Evolutionary conservation across 2,888 invertebrate species (phyloP).

Genomic region (Leptodirus hochenwartii): DNA sequence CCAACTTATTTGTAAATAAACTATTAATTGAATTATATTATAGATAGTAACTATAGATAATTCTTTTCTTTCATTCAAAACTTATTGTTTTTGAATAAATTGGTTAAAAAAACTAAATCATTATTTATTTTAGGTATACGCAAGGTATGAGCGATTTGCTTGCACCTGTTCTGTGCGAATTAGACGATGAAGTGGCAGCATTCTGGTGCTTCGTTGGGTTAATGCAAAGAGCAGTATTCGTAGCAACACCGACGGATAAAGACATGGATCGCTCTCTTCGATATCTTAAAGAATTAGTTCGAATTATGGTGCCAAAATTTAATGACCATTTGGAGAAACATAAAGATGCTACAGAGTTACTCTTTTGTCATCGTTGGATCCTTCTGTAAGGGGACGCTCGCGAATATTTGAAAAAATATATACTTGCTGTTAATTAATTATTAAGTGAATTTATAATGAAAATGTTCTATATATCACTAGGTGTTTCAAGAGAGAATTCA

Average conservation of each 20-base stretch:
- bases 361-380: conserved; percentile 94
- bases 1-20: background rate
- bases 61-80: no score
- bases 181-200: conserved; percentile 87
- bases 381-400: conserved; percentile 44
- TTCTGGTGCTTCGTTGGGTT: conserved; percentile 97
- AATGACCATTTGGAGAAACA: conserved; percentile 69
- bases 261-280: conserved; percentile 88
- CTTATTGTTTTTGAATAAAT: no score
- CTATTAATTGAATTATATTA: no score
- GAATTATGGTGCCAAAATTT: conserved; percentile 82
- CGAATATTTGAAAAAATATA: conserved; percentile 6
- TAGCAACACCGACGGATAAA: conserved; percentile 83
- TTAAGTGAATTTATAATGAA: conserved; percentile 1
- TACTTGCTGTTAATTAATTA: background rate
- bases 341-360: conserved; percentile 71
- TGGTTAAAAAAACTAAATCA: background rate
- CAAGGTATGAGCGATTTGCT: conserved; percentile 96
- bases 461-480: conserved; percentile 28
- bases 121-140: conserved; percentile 36
- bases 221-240: conserved; percentile 88
- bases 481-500: conserved; percentile 85
- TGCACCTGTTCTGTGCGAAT: conserved; percentile 81
- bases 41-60: no score
- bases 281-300: conserved; percentile 70